Percentiles rank a stretch among this genome's conserved stretches.
Conservation (phyloP, 1,140 invertebrate genomes). For the Pteromalus puparum region DNA sequence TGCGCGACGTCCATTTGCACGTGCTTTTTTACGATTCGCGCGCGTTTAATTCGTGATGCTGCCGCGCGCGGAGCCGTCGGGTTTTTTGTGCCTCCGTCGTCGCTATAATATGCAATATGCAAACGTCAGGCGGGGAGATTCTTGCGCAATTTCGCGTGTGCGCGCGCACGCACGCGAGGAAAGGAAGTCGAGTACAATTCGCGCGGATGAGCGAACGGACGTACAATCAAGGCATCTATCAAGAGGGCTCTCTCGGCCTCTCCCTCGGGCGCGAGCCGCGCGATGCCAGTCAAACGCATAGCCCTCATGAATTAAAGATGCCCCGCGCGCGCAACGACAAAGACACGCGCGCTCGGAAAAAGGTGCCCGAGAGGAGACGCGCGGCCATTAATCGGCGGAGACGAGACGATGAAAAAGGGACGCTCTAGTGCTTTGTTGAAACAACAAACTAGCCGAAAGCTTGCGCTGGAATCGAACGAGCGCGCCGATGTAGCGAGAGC, state of each 20-base stretch:
- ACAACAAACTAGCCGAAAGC: conserved; percentile 29
- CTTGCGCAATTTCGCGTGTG: too few species aligned
- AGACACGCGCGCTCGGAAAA: neutral
- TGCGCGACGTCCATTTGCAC: conserved; percentile 1
- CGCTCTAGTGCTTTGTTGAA: conserved; percentile 8
- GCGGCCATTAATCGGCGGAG: conserved; percentile 9
- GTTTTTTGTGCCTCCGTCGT: neutral
- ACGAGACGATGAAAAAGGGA: conserved; percentile 29
- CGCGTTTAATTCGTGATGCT: conserved; percentile 4
- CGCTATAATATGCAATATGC: neutral
- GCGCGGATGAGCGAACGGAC: neutral
- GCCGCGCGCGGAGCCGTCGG: too few species aligned
- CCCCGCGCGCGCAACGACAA: neutral
- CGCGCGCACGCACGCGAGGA: neutral
- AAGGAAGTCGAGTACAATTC: neutral
- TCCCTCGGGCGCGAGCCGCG: conserved; percentile 2
- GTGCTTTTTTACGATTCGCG: conserved; percentile 15
- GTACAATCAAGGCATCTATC: neutral
- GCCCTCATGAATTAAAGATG: conserved; percentile 49
- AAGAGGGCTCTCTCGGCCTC: neutral
- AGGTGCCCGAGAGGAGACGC: neutral
- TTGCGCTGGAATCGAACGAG: neutral
- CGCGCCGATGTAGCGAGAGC: neutral
- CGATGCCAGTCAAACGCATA: conserved; percentile 27
- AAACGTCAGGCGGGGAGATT: too few species aligned